Evolutionary conservation across 1,140 invertebrate genomes (phyloP), one percentile per base, ranked within the genome.

Genomic region (Thalassaphorura encarpata): DNA sequence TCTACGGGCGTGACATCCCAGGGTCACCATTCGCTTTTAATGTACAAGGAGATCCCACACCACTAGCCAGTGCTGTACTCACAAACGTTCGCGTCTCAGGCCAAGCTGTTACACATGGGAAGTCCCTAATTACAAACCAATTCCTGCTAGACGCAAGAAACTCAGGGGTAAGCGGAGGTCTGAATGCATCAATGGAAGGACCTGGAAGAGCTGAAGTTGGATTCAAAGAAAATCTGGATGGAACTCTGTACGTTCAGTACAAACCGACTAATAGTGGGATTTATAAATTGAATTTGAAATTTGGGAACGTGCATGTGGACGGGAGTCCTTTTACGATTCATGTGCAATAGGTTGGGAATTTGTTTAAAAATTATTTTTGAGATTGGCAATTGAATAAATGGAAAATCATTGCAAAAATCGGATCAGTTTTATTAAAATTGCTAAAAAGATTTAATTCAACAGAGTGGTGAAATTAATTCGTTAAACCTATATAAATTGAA

Each of bases 171-270:
- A 26, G 57, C 16, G 63, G 63, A 23, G 63, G 63, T 8, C 21
- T 65, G 16, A 65, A 62, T 60, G 63, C 58, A 8, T 65, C 53
- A 24, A 62, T 65, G 63, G 63, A 65, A 50, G 63, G 63, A 19
- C 63, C 63, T 33, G 63, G 63, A 42, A 48, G 52, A 45, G 60
- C 61, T n/a, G 60, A 65, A 46, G 63, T 65, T 24, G 63, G 63
- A 45, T 64, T 64, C 51, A 64, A 64, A 40, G 63, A 64, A 15
- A 45, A 56, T 23, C 33, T 51, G 45, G 61, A 62, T 27, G 61
- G 61, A 6, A 46, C 53, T 4, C 26, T 55, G 1, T 48, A 60
- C 26, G 60, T 65, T 19, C 63, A 65, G 27, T 65, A 65, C 51
- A 65, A 65, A 47, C 63, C 63, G 13, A 58, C 41, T 2, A 54